phyloP scores from a whole-genome alignment of 1,140 invertebrate species.

The Temnothorax nylanderi region DNA sequence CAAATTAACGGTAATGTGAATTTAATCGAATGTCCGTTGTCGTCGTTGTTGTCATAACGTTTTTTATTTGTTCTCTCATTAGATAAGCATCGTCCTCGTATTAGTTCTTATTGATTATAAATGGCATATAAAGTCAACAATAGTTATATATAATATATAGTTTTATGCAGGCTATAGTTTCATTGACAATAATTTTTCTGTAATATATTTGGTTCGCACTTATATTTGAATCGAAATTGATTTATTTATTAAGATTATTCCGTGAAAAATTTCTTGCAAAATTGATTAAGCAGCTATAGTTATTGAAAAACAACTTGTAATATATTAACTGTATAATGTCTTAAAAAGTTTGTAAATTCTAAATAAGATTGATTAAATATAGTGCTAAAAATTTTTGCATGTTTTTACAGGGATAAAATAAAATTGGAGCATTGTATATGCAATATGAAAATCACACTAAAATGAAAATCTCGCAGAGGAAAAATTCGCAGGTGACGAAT shows the following conservation, averaged over 20 bases:
- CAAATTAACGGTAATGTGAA: slow-evolving; percentile 49
- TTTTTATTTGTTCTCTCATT: slow-evolving; percentile 30
- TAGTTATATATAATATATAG: neutral
- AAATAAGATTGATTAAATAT: neutral
- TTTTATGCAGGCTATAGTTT: neutral
- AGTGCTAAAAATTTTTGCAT: neutral
- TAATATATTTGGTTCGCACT: neutral
- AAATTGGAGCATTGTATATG: neutral
- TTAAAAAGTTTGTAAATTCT: neutral
- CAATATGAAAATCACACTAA: neutral
- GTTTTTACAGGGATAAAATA: neutral
- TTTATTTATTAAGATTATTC: neutral
- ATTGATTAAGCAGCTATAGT: neutral
- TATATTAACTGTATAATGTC: neutral
- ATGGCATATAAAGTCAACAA: neutral
- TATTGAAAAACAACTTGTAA: neutral
- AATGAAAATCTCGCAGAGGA: neutral
- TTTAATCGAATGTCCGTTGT: slow-evolving; percentile 24
- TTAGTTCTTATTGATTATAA: slow-evolving; percentile 34
- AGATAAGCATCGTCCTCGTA: slow-evolving; percentile 1
- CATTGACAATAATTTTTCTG: neutral
- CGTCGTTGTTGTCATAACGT: no score
- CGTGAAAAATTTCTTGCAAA: neutral
- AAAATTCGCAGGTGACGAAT: neutral
- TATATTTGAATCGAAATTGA: neutral